phyloP scores from a whole-genome alignment of 2,888 invertebrate species.

The Anarsia innoxiella region DNA sequence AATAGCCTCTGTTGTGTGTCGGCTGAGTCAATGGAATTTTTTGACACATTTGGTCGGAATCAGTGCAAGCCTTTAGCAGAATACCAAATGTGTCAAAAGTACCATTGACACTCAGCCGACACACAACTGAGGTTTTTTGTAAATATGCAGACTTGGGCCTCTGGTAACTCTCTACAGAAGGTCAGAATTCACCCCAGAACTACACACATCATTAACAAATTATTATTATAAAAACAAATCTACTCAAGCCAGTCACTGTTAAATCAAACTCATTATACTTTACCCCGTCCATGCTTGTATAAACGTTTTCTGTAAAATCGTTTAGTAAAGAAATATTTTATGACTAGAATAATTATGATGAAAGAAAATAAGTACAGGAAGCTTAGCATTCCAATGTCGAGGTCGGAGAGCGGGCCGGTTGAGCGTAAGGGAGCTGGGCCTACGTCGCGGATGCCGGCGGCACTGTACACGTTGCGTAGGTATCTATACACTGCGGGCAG shows the following conservation, averaged over 20 bases:
- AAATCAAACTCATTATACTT: slow-evolving; percentile 72
- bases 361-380: slow-evolving; percentile 84
- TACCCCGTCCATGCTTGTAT: slow-evolving; percentile 82
- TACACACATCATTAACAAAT: slow-evolving; percentile 6
- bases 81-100: no score
- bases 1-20: no score
- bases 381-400: slow-evolving; percentile 86
- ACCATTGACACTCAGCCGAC: no score
- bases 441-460: slow-evolving; percentile 37
- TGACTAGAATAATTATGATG: slow-evolving; percentile 82
- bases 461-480: slow-evolving; percentile 68
- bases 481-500: slow-evolving; percentile 78
- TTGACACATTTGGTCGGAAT: no score
- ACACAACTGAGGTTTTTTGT: no score
- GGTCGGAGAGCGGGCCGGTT: slow-evolving; percentile 75
- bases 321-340: slow-evolving; percentile 83
- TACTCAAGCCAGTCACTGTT: slow-evolving; percentile 1
- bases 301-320: slow-evolving; percentile 82
- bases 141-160: no score
- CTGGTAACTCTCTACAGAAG: no score
- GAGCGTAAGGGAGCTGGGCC: slow-evolving; percentile 34
- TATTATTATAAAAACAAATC: no score
- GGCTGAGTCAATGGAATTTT: no score
- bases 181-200: background rate
- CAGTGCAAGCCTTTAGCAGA: no score